Evolutionary conservation across 2,888 invertebrate species (phyloP), one percentile per base, ranked within the genome.

Genomic region (Ischnus inquisitorius): DNA sequence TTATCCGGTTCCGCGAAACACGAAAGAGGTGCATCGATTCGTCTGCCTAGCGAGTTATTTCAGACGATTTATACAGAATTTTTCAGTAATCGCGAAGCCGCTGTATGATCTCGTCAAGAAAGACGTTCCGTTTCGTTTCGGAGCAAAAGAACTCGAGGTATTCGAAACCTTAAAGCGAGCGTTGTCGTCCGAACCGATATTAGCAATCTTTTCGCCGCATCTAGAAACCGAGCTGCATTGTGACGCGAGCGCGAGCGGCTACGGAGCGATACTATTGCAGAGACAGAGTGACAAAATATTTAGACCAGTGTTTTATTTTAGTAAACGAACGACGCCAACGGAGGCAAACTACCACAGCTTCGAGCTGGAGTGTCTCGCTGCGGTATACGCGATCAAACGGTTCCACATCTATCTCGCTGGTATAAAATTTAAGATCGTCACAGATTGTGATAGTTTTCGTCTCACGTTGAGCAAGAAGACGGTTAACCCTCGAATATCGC

Each of bases 281-380:
- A 88, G 81, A 68, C 88, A 91, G 60, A 46, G 10, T 10, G 86
- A 86, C 34, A 51, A 64, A 2, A 12, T 34, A 4, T 65, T 83
- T 39, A 46, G 89, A 34, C 90, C 89, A 0, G 79, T 91, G 0
- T 90, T 87, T 54, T 90, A 89, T 78, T 91, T 88, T 84, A 90
- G 90, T 65, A 88, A 39, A 48, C 79, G 88, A 39, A 90, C 90
- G 0, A 89, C 87, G 5, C 85, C 83, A 1, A 46, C 68, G 0
- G 90, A 91, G 79, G 76, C 89, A 0, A 88, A 85, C 57, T 90
- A 90, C 69, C 88, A 90, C 74, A 91, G 90, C 82, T 92, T 87
- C 75, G 91, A 92, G 68, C 71, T 92, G 28, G 91, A 92, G 54
- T 82, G 87, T 16, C 75, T 89, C 6, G 87, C 84, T 0, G 78